A percentile compares a stretch with the other conserved stretches of the same genome.
These are phyloP conservation scores for Todiramphus chloris DNA, from an alignment of 2,113 vertebrate genomes.

Conservation along the genomic window DNA sequence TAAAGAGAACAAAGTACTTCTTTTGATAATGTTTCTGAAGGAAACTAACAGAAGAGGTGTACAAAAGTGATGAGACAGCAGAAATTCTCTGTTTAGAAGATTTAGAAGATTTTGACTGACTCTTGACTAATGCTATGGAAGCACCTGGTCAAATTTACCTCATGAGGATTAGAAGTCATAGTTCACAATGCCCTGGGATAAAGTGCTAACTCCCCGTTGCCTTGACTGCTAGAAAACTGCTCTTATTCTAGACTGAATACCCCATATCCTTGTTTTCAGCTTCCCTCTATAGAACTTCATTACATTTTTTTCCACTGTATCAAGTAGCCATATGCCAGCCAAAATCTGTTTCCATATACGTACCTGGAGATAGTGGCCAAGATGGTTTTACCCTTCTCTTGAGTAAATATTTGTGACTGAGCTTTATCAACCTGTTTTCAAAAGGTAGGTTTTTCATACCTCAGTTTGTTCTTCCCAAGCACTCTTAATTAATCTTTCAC, in stretches of 20 bases:
- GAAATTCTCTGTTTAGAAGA: not conserved
- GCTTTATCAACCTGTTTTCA: not conserved
- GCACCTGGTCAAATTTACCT: not conserved
- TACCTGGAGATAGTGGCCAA: not conserved
- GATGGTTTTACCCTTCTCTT: not conserved
- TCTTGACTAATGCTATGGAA: not conserved
- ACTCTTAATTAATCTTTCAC: not conserved
- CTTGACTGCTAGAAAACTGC: not conserved
- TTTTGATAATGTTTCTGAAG: not conserved
- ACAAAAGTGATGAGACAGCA: not conserved
- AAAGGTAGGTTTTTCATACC: not conserved
- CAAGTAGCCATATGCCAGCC: not conserved
- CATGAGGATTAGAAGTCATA: not conserved
- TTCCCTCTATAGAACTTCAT: not conserved
- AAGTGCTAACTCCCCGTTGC: not conserved
- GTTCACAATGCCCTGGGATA: not conserved
- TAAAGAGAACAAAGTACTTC: not conserved
- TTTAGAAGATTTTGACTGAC: not conserved
- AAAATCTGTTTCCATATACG: not conserved
- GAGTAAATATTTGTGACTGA: not conserved
- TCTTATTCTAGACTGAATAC: not conserved
- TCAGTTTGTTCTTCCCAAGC: not conserved
- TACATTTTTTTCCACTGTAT: not conserved
- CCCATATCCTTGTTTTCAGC: not conserved
- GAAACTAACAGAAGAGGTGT: not conserved